Base-by-base conservation (phyloP, 1,140 invertebrate genomes). In the Cydia amplana region DNA sequence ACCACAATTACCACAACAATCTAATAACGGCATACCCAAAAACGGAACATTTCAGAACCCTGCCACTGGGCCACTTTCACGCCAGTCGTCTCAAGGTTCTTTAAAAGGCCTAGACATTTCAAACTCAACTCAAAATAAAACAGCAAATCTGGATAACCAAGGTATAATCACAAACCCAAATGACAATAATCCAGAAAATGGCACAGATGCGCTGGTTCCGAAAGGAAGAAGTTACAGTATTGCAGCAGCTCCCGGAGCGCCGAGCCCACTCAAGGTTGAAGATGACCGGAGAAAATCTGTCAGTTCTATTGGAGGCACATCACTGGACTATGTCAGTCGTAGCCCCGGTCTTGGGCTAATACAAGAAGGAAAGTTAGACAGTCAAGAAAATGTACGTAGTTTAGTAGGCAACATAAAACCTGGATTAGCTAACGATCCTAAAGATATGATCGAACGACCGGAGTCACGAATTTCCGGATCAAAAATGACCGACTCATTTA, bases 161-260 rank as follows among this genome's bases (percentile, higher is more conserved):
- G 87, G 82, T 74, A 74, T 77, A 64, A 74, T 78, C 25, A 84
- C 86, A 87, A 86, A 79, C 51, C 86, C 86, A 81, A 86, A 85
- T 80, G 77, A 77, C 65, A 82, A 74, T 73, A 90, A 88, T 75
- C 55, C 80, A 18, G 90, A 92, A 75, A 85, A 84, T 82, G 85
- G 79, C 70, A 81, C 83, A 79, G 90, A 91, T 74, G 82, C 85
- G 60, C 80, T 88, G 20, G 85, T 86, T 75, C 77, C 85, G 32
- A 93, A 93, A 85, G 91, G 87, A 25, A 88, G 93, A 83, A 93
- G 93, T 77, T 93, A 83, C 75, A 93, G 93, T 75, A 93, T 93
- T 81, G 88, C 93, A 70, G 93, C 91, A 51, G 91, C 93, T 65
- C 88, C 91, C 28, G 91, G 90, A n/a, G 81, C 89, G 73, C 88